These are phyloP conservation scores for Oscheius sp. DNA, from an alignment of 1,140 invertebrate species.

Conservation along the genomic window DNA sequence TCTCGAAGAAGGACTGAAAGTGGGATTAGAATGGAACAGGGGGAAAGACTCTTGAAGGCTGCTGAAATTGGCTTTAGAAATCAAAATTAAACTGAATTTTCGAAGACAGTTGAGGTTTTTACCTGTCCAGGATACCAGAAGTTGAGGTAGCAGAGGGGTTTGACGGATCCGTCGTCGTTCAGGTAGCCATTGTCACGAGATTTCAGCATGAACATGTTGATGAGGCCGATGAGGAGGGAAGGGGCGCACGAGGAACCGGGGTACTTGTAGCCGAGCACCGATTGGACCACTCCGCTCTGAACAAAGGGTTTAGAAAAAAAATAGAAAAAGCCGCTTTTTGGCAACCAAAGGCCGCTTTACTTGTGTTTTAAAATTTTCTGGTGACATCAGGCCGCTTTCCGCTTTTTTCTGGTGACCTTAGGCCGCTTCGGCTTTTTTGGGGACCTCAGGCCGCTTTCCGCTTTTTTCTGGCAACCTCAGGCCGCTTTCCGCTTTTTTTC, in stretches of 20 bases:
- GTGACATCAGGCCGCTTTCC: too few species aligned
- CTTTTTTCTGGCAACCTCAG: too few species aligned
- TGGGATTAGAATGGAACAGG: too few species aligned
- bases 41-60: too few species aligned
- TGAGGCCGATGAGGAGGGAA: slow-evolving; percentile 69
- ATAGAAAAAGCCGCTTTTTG: too few species aligned
- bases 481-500: too few species aligned
- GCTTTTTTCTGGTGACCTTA: too few species aligned
- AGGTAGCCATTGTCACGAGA: slow-evolving; percentile 48
- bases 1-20: slow-evolving; percentile 67
- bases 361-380: not conserved
- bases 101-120: not conserved
- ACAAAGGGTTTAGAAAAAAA: slow-evolving; percentile 12
- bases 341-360: not conserved
- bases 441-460: too few species aligned
- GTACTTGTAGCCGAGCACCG: slow-evolving; percentile 52
- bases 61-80: slow-evolving; percentile 9
- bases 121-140: slow-evolving; percentile 61
- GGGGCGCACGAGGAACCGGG: slow-evolving; percentile 65
- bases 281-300: slow-evolving; percentile 36
- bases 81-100: slow-evolving; percentile 4
- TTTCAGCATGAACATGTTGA: slow-evolving; percentile 69
- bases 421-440: too few species aligned
- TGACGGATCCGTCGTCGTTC: slow-evolving; percentile 1
- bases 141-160: slow-evolving; percentile 50